Evolutionary conservation across 1,140 invertebrate species (phyloP), one percentile per base, ranked within the genome.

Genomic region (Anoplolepis gracilipes): DNA sequence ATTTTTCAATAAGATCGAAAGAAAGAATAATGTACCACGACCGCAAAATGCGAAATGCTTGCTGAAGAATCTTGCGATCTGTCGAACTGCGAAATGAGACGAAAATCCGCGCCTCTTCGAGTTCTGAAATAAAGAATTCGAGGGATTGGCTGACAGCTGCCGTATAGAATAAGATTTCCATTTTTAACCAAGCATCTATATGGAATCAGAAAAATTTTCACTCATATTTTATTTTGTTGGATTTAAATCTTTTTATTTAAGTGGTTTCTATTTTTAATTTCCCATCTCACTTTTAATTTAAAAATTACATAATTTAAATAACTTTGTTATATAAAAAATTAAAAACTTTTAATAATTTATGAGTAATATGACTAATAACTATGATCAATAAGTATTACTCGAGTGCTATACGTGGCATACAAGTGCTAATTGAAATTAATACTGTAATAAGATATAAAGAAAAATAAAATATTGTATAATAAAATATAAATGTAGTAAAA

Each of bases 61-160:
- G 59, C 59, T 62, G 78, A 82, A 70, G 69, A 67, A 89, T 91
- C 77, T 64, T 39, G 36, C 82, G 84, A 42, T 88, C 79, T 84
- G 88, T 82, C 84, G 89, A 89, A 87, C 78, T 76, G 85, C 82
- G 64, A 91, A 90, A 89, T 85, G 82, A 84, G 42, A 57, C 73
- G 55, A 76, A 86, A 79, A 46, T 73, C 46, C 61, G 53, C 3
- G 25, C 73, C 22, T 8, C 4, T 25, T 11, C 57, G 36, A 64
- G 25, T 75, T n/a, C 39, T 30, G 61, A 69, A 72, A 72, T 39
- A 61, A 46, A 75, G 65, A 87, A 77, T 72, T 76, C 65, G 59
- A 69, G 42, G 55, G 36, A 59, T 49, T n/a, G 30, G 30, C 11
- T 36, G 46, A 28, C 69, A 33, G 19, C 10, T 6, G n/a, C 33